Base-by-base conservation (phyloP, 2,113 vertebrate genomes). In the Rana temporaria region DNA sequence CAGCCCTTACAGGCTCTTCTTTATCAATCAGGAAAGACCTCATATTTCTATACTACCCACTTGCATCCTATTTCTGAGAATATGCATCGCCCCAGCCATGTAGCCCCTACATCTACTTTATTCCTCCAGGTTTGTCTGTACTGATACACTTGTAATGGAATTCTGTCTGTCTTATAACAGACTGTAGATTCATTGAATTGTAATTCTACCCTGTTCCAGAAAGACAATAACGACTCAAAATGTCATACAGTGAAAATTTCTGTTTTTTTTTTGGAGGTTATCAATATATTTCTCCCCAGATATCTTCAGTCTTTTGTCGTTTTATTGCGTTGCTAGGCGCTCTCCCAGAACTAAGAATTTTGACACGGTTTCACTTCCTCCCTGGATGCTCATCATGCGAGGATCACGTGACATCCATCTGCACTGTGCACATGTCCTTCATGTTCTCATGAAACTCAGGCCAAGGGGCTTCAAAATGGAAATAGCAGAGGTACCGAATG, bases 321-420 rank as follows among this genome's bases (percentile, higher is more conserved):
- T 59, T 62, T 75, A 42, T 62, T 34, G 32, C 26, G 59, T 0
- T 42, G 30, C 59, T 42, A 34, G 71, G 71, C 71, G 7, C 19
- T 59, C 18, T 30, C 71, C 71, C 71, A 74, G 53, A 57, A 73
- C 56, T 59, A n/a, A 59, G 26, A 34, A 32, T 57, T 32, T 19
- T 57, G 55, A 73, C 70, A 57, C 55, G 17, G 26, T 30, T n/a
- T 20, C 0, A 16, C 72, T 75, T 75, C 72, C 72, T 75, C 72
- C 72, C 72, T 62, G 56, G 56, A 60, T 4, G 56, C 72, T 38
- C 72, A 75, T 75, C 72, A 62, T 38, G 60, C 19, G 8, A 57
- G 7, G 32, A 32, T 75, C 72, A 75, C 72, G 18, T 75, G 72
- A 75, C 72, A 34, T 3, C 72, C 72, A 75, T 75, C 72, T 75